These are phyloP conservation scores for Drosophila parvula DNA, from an alignment of 1,140 invertebrate species.

Conservation along the genomic window DNA sequence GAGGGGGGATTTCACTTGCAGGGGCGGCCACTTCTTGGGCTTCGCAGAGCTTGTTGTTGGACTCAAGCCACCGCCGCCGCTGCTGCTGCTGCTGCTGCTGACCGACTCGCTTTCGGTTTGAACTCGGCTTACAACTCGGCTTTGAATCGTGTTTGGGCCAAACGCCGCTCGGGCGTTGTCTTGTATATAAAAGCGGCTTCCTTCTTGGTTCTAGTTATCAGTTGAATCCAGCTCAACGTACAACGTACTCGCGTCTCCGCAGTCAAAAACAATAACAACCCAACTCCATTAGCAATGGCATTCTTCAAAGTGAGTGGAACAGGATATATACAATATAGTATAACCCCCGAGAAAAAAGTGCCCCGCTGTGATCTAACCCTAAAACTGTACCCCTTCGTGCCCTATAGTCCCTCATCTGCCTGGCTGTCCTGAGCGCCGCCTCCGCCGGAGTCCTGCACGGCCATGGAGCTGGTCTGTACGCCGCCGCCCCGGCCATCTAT, in stretches of 20 bases:
- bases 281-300: constrained; percentile 69
- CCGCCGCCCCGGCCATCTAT: constrained; percentile 64
- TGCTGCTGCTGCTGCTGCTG: constrained; percentile 35
- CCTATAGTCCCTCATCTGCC: constrained; percentile 77
- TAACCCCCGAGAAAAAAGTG: constrained; percentile 4
- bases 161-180: constrained; percentile 75
- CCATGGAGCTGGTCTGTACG: constrained; percentile 67
- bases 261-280: constrained; percentile 26
- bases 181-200: constrained; percentile 84
- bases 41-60: constrained; percentile 44
- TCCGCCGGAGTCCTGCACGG: constrained; percentile 78
- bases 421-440: constrained; percentile 81
- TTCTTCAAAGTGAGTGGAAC: constrained; percentile 84
- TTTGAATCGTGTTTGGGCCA: constrained; percentile 51
- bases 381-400: constrained; percentile 22
- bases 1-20: constrained; percentile 18
- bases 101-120: constrained; percentile 65
- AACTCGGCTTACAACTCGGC: constrained; percentile 36
- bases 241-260: constrained; percentile 60
- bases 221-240: constrained; percentile 82
- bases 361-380: not conserved
- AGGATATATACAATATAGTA: constrained; percentile 4
- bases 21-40: constrained; percentile 67
- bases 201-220: constrained; percentile 84
- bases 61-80: too few species aligned